Percentiles rank a stretch among this genome's conserved stretches.
These are phyloP conservation scores for Perithous albicinctus DNA, from an alignment of 2,888 invertebrate genomes.

Conservation along the genomic window DNA sequence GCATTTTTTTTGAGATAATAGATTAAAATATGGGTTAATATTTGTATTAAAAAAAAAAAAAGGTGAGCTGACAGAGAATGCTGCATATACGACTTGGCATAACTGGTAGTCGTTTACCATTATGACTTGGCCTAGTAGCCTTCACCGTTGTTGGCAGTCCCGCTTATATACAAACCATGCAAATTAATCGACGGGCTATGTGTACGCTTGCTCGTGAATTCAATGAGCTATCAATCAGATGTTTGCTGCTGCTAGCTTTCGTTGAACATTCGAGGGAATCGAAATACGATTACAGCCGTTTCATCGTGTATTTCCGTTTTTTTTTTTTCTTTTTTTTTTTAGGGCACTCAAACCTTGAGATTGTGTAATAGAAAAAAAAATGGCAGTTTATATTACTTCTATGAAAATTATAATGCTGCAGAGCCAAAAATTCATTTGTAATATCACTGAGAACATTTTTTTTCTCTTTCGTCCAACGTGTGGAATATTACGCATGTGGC, in stretches of 20 bases:
- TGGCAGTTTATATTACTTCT: too few relatives aligned
- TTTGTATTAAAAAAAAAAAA: too few relatives aligned
- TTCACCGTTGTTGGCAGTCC: constrained; percentile 31
- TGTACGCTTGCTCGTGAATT: constrained; percentile 21
- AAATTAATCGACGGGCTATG: constrained; percentile 44
- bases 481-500: too few relatives aligned
- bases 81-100: constrained; percentile 1
- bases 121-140: constrained; percentile 52
- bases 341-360: background rate
- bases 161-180: constrained; percentile 37
- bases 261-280: background rate
- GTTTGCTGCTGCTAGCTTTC: background rate
- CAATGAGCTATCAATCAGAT: constrained; percentile 42
- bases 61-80: too few relatives aligned
- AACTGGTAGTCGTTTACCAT: constrained; percentile 52
- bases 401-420: too few relatives aligned
- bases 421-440: too few relatives aligned
- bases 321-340: background rate
- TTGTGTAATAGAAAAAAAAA: too few relatives aligned
- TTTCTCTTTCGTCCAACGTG: too few relatives aligned
- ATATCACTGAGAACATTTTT: too few relatives aligned
- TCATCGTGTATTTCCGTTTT: background rate
- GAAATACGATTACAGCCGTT: background rate
- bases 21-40: too few relatives aligned
- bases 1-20: too few relatives aligned